Conservation (phyloP, 64 coral and sea anemone genomes). For the Montipora capricornis region DNA sequence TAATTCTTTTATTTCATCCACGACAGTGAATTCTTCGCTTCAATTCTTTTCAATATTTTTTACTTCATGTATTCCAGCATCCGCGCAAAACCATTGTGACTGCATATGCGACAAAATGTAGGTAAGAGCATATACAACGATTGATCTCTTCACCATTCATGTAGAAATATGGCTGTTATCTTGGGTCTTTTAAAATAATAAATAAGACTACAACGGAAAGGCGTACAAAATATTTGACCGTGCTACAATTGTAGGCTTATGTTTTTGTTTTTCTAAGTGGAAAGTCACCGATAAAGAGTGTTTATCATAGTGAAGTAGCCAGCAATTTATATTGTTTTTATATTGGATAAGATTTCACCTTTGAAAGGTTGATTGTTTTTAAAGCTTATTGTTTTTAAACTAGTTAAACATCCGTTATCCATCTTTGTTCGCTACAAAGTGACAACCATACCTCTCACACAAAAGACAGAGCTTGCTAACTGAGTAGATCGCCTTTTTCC, state of each 20-base stretch:
- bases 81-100: no score
- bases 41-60: no score
- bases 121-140: no score
- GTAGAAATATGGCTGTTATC: no score
- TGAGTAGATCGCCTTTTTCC: no score
- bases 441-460: not conserved
- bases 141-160: no score
- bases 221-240: not conserved
- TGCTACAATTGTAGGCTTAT: not conserved
- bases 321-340: not conserved
- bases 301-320: not conserved
- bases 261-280: not conserved
- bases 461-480: no score
- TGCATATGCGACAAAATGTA: no score
- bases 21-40: no score
- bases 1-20: no score
- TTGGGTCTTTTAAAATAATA: not conserved
- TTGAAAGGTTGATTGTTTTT: not conserved
- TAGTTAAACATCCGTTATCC: slow-evolving; percentile 7
- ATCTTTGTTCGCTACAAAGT: not conserved
- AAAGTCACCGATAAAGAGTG: not conserved
- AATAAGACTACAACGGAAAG: not conserved
- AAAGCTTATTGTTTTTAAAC: not conserved
- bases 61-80: no score
- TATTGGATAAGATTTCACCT: not conserved